Evolutionary conservation across 1,140 invertebrate species (phyloP).

Genomic region (Ctenoplectra terminalis): DNA sequence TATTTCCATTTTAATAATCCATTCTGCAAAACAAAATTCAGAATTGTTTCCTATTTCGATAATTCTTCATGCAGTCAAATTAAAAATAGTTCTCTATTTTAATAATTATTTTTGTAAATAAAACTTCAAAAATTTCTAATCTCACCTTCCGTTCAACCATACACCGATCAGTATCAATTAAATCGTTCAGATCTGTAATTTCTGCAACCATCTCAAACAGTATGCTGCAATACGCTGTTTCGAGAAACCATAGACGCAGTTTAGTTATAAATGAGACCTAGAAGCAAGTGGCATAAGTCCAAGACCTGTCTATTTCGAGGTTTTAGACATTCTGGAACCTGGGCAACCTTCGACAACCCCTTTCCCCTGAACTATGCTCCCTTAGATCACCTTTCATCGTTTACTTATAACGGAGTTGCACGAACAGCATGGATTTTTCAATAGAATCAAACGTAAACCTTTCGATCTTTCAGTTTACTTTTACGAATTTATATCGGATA

Average conservation of each 20-base stretch:
- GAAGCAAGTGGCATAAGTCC: constrained; percentile 3
- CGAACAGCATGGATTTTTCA: constrained; percentile 24
- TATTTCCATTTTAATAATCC: no score
- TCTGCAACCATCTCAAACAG: background rate
- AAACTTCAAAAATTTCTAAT: no score
- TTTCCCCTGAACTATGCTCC: background rate
- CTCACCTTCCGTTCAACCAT: no score
- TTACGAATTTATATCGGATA: background rate
- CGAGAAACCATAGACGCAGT: background rate
- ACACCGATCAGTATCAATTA: no score
- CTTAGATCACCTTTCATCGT: background rate
- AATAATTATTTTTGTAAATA: no score
- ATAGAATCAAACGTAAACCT: constrained; percentile 9
- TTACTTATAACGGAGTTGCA: background rate
- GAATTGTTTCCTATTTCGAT: no score
- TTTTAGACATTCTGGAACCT: constrained; percentile 8
- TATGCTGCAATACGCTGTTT: background rate
- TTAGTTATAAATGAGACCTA: constrained; percentile 19
- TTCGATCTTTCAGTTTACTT: constrained; percentile 11
- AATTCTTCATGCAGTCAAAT: no score
- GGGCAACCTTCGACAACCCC: background rate
- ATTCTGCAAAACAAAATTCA: no score
- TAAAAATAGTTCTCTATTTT: no score
- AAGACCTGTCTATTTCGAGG: constrained; percentile 32
- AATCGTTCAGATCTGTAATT: no score